Percentiles rank a stretch among this genome's conserved stretches.
These are phyloP conservation scores for Drosophila maculinotata DNA, from an alignment of 2,888 invertebrate species.

Conservation along the genomic window DNA sequence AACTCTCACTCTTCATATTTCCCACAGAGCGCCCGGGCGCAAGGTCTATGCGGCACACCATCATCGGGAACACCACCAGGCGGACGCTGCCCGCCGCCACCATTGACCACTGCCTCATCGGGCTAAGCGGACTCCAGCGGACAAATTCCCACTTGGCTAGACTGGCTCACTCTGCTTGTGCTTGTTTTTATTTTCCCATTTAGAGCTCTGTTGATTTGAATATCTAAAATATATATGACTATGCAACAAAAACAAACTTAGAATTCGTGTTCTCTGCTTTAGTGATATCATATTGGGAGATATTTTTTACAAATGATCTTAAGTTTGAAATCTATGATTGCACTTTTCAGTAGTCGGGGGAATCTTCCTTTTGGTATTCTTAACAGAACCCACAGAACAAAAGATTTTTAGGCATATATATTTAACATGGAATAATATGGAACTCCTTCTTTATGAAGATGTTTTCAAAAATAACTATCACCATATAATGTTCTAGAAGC, in stretches of 20 bases:
- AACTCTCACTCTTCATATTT: background rate
- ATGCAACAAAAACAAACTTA: constrained; percentile 10
- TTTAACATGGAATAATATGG: too few relatives aligned
- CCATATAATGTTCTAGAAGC: too few relatives aligned
- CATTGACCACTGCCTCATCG: constrained; percentile 51
- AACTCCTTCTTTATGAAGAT: too few relatives aligned
- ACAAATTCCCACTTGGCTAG: background rate
- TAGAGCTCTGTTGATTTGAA: constrained; percentile 4
- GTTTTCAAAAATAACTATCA: too few relatives aligned
- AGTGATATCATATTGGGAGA: too few relatives aligned
- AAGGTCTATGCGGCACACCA: constrained; percentile 61
- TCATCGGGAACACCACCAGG: constrained; percentile 63
- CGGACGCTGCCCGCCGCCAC: constrained; percentile 42
- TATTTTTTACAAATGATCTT: background rate
- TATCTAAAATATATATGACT: constrained; percentile 9
- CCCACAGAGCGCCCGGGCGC: constrained; percentile 50
- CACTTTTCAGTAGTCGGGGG: too few relatives aligned
- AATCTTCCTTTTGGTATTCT: too few relatives aligned
- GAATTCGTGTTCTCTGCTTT: too few relatives aligned
- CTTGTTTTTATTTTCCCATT: constrained; percentile 17
- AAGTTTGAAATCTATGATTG: too few relatives aligned
- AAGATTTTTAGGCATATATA: too few relatives aligned
- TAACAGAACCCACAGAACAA: too few relatives aligned
- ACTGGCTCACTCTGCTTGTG: background rate
- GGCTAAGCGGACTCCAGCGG: constrained; percentile 20